Conservation (phyloP, 2,797 vertebrate species). For the Xerus rutilus region DNA sequence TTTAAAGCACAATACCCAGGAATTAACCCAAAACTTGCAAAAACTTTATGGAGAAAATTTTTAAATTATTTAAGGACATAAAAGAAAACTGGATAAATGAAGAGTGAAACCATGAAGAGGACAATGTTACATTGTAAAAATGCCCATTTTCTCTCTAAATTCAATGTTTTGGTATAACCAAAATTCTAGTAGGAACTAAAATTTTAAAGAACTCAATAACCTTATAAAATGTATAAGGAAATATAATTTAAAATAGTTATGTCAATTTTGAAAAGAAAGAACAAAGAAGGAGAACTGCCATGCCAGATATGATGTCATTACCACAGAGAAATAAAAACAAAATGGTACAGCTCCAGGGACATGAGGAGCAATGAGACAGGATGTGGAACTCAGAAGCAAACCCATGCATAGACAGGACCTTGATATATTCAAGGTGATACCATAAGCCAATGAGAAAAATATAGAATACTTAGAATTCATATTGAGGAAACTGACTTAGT, state of each 20-base stretch:
- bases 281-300: not conserved
- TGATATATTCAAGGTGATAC: not conserved
- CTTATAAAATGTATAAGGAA: not conserved
- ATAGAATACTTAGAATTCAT: not conserved
- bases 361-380: not conserved
- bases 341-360: not conserved
- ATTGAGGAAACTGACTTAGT: not conserved
- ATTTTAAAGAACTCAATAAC: constrained; percentile 7
- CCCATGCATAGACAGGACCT: not conserved
- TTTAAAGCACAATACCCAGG: constrained; percentile 11
- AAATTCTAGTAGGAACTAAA: constrained; percentile 39
- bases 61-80: constrained; percentile 7
- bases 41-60: constrained; percentile 19
- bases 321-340: not conserved
- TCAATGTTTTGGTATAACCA: not conserved
- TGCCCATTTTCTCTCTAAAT: not conserved
- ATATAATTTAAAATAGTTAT: not conserved
- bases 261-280: constrained; percentile 36
- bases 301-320: not conserved
- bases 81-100: constrained; percentile 10
- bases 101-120: not conserved
- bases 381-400: not conserved
- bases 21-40: constrained; percentile 40
- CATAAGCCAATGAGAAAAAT: not conserved
- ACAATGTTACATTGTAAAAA: constrained; percentile 13